Conservation (phyloP, 2,113 vertebrate species). For the Struthio camelus region DNA sequence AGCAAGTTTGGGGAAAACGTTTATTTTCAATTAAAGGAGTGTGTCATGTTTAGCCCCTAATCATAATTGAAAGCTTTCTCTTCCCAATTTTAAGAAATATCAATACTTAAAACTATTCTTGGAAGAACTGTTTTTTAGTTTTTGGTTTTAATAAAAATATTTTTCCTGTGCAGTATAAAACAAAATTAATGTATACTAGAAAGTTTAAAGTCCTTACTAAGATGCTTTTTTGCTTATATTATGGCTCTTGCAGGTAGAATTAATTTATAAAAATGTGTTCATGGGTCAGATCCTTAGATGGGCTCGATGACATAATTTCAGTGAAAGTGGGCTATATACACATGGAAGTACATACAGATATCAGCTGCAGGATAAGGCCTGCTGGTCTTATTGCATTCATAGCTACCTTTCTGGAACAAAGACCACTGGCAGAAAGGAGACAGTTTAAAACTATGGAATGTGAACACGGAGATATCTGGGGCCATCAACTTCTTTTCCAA, state of each 20-base stretch:
- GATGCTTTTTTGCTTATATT: not conserved
- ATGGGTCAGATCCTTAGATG: not conserved
- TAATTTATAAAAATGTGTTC: not conserved
- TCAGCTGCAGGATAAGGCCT: not conserved
- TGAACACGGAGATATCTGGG: not conserved
- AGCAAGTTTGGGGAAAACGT: not conserved
- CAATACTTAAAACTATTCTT: not conserved
- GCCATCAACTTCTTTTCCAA: not conserved
- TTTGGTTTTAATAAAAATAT: not conserved
- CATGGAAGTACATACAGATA: not conserved
- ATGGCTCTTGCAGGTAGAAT: not conserved
- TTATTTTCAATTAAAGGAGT: not conserved
- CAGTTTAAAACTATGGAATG: not conserved
- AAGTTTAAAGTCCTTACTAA: not conserved
- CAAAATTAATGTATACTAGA: not conserved
- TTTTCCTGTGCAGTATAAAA: not conserved
- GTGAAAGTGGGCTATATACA: not conserved
- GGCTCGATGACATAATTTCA: not conserved
- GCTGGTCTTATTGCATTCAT: not conserved
- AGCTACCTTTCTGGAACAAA: not conserved
- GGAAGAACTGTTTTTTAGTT: not conserved
- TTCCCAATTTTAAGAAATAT: not conserved
- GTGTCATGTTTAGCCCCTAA: not conserved
- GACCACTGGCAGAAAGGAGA: not conserved
- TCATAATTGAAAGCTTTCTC: not conserved